Percentiles rank a stretch among this genome's conserved stretches.
These are phyloP conservation scores for Pollenia amentaria DNA, from an alignment of 2,888 invertebrate species.

Conservation along the genomic window DNA sequence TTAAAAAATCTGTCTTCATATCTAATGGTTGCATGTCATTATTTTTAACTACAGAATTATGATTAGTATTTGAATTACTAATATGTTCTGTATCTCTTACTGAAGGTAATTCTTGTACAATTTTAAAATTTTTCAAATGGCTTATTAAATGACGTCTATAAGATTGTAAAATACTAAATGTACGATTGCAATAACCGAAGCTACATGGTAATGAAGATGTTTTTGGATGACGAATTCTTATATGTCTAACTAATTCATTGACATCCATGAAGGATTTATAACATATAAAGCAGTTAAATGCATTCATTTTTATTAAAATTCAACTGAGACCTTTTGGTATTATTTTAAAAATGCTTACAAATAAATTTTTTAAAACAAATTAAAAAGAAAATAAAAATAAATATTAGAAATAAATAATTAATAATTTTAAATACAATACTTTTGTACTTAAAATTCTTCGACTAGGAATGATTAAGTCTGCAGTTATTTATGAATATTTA, in stretches of 20 bases:
- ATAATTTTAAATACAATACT: no score
- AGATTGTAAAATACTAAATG: constrained; percentile 29
- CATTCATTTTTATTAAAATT: neutral
- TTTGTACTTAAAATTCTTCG: no score
- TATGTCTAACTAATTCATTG: neutral
- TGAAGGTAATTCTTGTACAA: no score
- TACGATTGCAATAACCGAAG: constrained; percentile 13
- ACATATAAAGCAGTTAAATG: neutral
- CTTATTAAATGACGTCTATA: constrained; percentile 8
- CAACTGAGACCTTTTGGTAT: neutral
- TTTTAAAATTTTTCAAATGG: neutral
- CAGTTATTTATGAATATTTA: no score
- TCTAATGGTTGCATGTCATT: neutral
- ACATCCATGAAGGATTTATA: neutral
- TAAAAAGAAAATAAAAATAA: no score
- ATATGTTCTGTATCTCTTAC: no score
- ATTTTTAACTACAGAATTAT: no score
- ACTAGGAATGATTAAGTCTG: no score
- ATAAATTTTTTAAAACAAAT: neutral
- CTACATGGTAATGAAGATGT: constrained; percentile 19
- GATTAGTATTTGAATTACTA: no score
- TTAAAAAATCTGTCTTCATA: constrained; percentile 27
- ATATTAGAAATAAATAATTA: no score
- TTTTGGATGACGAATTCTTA: neutral
- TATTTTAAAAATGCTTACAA: neutral